phyloP scores from a whole-genome alignment of 1,140 invertebrate genomes.

The Drosophila arizonae region DNA sequence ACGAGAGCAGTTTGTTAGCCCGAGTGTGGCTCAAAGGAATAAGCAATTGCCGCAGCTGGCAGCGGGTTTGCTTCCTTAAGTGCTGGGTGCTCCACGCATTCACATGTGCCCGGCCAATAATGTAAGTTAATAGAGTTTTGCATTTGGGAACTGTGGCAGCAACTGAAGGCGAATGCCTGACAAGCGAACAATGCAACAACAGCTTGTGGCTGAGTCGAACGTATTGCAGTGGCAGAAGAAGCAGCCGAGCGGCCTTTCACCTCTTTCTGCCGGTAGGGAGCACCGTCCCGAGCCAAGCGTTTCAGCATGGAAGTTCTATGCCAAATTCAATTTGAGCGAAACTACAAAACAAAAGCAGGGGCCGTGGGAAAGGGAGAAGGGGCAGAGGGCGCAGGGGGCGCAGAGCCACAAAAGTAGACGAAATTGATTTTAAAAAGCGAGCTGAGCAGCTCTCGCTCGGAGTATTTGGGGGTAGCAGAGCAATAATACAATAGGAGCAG shows the following conservation, averaged over 20 bases:
- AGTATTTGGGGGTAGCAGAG: conserved; percentile 8
- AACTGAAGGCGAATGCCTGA: conserved; percentile 29
- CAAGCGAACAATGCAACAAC: conserved; percentile 59
- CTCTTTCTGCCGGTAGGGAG: not conserved
- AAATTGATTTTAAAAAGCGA: conserved; percentile 79
- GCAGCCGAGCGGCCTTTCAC: conserved; percentile 39
- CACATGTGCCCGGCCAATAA: conserved; percentile 50
- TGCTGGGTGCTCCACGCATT: not conserved
- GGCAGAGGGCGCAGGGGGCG: not conserved
- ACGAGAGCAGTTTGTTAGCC: no score
- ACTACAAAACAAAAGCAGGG: conserved; percentile 64
- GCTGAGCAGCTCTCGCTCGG: conserved; percentile 23
- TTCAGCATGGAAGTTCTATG: conserved; percentile 54
- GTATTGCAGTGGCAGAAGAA: conserved; percentile 71
- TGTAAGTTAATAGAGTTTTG: conserved; percentile 62
- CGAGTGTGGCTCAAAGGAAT: not conserved
- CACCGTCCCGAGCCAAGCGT: not conserved
- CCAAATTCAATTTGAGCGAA: conserved; percentile 76
- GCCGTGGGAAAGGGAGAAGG: not conserved
- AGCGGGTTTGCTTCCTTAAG: not conserved
- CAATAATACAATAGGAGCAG: conserved; percentile 5
- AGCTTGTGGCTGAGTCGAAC: conserved; percentile 53
- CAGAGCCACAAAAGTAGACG: conserved; percentile 65
- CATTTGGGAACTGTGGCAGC: conserved; percentile 30
- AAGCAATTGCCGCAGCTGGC: conserved; percentile 3